Conservation (phyloP, 2,113 vertebrate genomes). For the Muntiacus muntjak region DNA sequence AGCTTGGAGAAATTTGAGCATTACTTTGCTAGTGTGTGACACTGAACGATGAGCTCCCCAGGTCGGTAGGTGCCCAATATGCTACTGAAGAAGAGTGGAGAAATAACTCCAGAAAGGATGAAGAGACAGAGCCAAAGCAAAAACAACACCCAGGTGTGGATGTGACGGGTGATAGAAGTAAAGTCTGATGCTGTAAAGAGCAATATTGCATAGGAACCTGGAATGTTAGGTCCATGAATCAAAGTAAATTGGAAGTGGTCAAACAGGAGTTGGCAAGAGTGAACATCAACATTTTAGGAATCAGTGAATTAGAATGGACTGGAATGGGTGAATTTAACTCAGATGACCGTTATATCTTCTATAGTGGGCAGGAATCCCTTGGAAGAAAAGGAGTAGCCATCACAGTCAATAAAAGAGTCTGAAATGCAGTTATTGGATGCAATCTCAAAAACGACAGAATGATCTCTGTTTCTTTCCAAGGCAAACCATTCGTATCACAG, state of each 20-base stretch:
- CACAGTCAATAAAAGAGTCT: background rate
- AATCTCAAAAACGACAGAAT: background rate
- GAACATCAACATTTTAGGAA: background rate
- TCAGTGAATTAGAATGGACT: background rate
- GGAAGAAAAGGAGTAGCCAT: background rate
- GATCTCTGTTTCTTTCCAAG: background rate
- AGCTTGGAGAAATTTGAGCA: background rate
- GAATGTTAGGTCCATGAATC: background rate
- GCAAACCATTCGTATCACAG: background rate
- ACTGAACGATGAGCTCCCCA: background rate
- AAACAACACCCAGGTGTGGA: background rate
- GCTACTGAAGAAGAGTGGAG: background rate
- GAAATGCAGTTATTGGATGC: background rate
- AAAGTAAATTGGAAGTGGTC: background rate
- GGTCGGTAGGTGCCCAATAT: background rate
- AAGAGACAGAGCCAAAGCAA: background rate
- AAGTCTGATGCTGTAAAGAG: background rate
- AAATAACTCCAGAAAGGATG: background rate
- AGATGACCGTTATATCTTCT: background rate
- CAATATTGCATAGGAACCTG: background rate
- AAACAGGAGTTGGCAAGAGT: background rate
- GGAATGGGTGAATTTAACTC: background rate
- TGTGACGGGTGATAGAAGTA: background rate
- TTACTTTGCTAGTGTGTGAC: background rate
- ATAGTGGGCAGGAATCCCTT: background rate